Conservation (phyloP, 2,888 invertebrate species). For the Oscheius sp. region DNA sequence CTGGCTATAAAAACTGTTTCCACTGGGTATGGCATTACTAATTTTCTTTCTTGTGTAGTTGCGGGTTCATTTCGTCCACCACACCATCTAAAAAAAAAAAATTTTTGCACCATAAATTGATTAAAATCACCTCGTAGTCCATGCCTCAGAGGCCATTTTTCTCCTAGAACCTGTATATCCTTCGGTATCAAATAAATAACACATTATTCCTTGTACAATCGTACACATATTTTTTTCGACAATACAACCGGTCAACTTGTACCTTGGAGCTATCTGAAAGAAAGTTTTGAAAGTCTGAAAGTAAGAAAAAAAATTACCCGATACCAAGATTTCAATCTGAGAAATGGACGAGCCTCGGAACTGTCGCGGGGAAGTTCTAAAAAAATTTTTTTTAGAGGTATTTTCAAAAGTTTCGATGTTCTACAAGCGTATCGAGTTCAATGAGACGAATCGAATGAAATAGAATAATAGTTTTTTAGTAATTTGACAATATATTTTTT, state of each 20-base stretch:
- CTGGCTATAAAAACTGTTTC: slow-evolving; percentile 7
- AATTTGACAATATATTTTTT: background rate
- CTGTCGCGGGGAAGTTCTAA: background rate
- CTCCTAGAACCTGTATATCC: background rate
- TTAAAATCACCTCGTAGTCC: slow-evolving; percentile 1
- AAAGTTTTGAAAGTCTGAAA: background rate
- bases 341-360: slow-evolving; percentile 10
- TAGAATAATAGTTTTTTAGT: background rate
- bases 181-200: slow-evolving; percentile 19
- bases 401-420: no score
- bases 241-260: slow-evolving; percentile 11
- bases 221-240: slow-evolving; percentile 25
- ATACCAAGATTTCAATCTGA: slow-evolving; percentile 11
- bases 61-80: background rate
- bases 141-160: background rate
- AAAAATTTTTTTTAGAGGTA: no score
- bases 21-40: background rate
- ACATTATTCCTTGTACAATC: slow-evolving; percentile 9
- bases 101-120: background rate
- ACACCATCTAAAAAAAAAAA: slow-evolving; percentile 2
- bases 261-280: slow-evolving; percentile 6
- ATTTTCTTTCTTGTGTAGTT: background rate
- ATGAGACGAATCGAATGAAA: no score
- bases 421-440: no score
- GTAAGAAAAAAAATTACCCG: background rate